Evolutionary conservation across 2,888 invertebrate species (phyloP).

Genomic region (Cancer borealis): DNA sequence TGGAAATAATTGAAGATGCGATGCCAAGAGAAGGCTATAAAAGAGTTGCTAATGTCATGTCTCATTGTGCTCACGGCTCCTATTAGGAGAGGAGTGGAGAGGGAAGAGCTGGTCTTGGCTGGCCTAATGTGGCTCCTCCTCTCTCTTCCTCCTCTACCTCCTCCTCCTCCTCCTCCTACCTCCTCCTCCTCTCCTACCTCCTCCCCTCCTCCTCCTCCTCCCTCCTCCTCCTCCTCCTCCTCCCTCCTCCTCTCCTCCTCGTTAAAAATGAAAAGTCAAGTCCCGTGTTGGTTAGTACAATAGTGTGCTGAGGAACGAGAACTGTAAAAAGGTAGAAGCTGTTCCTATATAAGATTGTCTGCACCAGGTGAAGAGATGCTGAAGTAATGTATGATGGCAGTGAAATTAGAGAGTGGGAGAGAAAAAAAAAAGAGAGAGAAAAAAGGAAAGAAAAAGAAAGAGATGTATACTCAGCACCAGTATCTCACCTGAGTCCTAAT

Average conservation of each 20-base stretch:
- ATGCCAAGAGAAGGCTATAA: neutral
- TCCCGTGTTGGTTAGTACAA: neutral
- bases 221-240: neutral
- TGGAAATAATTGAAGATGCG: neutral
- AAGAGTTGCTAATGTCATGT: slow-evolving; percentile 40
- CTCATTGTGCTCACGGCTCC: neutral
- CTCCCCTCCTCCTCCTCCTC: neutral
- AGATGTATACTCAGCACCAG: neutral
- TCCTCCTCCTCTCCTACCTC: too few species aligned
- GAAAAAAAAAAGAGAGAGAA: neutral
- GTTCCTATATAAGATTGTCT: neutral
- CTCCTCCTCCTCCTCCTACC: too few species aligned
- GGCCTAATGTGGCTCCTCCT: neutral
- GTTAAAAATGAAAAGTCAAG: slow-evolving; percentile 11
- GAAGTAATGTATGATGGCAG: neutral
- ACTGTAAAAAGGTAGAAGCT: neutral
- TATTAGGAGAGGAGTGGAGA: neutral
- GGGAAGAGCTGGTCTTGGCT: neutral
- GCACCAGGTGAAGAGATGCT: neutral
- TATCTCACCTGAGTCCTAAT: slow-evolving; percentile 33
- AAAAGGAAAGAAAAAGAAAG: neutral
- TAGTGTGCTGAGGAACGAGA: neutral
- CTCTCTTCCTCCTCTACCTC: neutral
- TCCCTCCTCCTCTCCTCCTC: neutral
- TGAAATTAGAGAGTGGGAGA: neutral